Evolutionary conservation across 2,888 invertebrate genomes (phyloP), one percentile per base, ranked within the genome.

Genomic region (Drosophila planitibia): DNA sequence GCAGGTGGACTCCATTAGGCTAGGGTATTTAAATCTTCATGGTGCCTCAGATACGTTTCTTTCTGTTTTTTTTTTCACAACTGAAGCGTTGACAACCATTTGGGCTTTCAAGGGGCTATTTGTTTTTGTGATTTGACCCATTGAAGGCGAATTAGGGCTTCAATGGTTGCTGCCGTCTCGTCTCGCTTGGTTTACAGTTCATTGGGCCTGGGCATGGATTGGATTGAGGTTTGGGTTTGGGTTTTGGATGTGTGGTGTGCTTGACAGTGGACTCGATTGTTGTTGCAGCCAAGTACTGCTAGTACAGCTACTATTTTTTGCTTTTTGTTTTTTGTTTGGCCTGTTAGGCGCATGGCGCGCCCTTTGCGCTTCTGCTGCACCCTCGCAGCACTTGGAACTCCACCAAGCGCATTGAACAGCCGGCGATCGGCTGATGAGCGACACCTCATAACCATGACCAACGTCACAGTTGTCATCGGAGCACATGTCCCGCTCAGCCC

Each of bases 41-140:
- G 10, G 19, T 28, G 28, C 19, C 49, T 25, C 25, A 49, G 25
- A 16, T 49, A 4, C 6, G n/a, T 14, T 19, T 51, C 2, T 12
- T 51, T 12, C 25, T 9, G 16, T 25, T 37, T 39, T 14, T n/a
- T 37, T 39, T 70, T 49, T 63, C 49, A 67, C 72, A 63, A 77
- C 66, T 72, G 68, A 73, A 81, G 78, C 79, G 78, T 81, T 79
- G 82, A 81, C 79, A 81, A 77, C 62, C 73, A 39, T 61, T 49
- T 49, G 41, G 33, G 57, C 54, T 61, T 60, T 44, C 58, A 33
- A 68, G 74, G 66, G 63, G 75, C 35, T 77, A 53, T 78, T 80
- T 85, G 66, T 75, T 47, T 70, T 74, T 85, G 58, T 70, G 70
- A 79, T 83, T 88, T 85, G 89, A 85, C 79, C 85, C 87, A 83